phyloP scores from a whole-genome alignment of 2,888 invertebrate genomes.

The Steinernema carpocapsae region DNA sequence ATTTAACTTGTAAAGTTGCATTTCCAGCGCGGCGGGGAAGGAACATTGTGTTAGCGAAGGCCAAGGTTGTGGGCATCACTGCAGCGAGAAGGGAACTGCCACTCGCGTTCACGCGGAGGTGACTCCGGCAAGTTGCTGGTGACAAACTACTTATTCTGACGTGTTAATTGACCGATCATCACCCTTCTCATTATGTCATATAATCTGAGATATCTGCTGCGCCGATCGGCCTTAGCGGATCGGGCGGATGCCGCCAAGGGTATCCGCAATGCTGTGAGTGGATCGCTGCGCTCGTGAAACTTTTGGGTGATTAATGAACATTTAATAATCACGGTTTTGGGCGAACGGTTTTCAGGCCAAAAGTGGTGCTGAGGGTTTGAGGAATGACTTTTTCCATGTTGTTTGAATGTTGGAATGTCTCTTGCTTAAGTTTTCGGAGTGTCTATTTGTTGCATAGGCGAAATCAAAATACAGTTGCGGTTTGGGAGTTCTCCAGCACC shows the following conservation, averaged over 20 bases:
- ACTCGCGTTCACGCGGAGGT: slow-evolving; percentile 31
- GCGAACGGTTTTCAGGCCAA: too few relatives aligned
- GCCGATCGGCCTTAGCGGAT: slow-evolving; percentile 28
- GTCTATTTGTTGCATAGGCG: too few relatives aligned
- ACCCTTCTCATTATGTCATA: slow-evolving; percentile 33
- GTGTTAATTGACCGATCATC: slow-evolving; percentile 35
- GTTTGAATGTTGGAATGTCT: too few relatives aligned
- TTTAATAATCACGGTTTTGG: too few relatives aligned
- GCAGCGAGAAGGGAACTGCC: not conserved
- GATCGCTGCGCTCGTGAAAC: too few relatives aligned
- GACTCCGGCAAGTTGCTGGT: slow-evolving; percentile 29
- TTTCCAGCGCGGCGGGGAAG: not conserved
- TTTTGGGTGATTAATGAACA: too few relatives aligned
- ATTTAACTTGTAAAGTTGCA: not conserved
- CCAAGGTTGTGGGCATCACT: slow-evolving; percentile 28
- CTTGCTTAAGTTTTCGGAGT: too few relatives aligned
- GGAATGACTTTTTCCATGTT: too few relatives aligned
- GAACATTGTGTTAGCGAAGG: slow-evolving; percentile 22
- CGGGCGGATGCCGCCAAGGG: slow-evolving; percentile 18
- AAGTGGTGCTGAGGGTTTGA: too few relatives aligned
- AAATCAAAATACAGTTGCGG: too few relatives aligned
- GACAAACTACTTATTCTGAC: slow-evolving; percentile 33
- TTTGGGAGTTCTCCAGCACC: too few relatives aligned
- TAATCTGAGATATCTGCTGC: slow-evolving; percentile 33
- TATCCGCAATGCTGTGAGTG: too few relatives aligned